phyloP scores from a whole-genome alignment of 2,797 vertebrate species.

The Falco naumanni region DNA sequence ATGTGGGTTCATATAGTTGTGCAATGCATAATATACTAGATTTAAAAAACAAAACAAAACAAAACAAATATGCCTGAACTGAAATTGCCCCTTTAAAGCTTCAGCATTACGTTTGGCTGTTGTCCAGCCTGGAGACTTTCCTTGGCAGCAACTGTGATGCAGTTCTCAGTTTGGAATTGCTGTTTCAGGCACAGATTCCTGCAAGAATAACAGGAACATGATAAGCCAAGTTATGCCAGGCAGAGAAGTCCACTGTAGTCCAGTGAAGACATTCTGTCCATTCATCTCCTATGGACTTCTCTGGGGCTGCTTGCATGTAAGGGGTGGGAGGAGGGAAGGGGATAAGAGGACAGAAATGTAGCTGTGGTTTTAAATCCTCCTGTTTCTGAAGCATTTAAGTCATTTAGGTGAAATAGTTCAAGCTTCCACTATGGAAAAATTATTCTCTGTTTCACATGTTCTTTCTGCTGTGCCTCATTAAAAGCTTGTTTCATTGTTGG shows the following conservation, averaged over 20 bases:
- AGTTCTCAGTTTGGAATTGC: constrained; percentile 31
- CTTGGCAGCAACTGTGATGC: not conserved
- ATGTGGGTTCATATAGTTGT: not conserved
- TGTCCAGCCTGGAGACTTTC: constrained; percentile 36
- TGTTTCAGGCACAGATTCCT: not conserved
- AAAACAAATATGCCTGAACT: not conserved
- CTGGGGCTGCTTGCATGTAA: not conserved
- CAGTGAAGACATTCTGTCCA: not conserved
- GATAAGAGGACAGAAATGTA: not conserved
- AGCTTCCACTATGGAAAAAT: not conserved
- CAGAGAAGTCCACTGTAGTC: not conserved
- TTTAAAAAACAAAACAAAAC: not conserved
- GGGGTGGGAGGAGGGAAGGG: not conserved
- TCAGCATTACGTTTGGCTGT: not conserved
- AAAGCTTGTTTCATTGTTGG: constrained; percentile 5
- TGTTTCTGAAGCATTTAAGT: not conserved
- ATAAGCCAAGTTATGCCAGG: constrained; percentile 5
- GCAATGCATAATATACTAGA: not conserved
- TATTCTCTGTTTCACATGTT: not conserved
- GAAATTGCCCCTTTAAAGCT: constrained; percentile 15
- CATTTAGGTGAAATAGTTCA: not conserved
- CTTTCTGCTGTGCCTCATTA: not conserved
- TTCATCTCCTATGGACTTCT: not conserved
- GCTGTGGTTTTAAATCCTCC: not conserved
- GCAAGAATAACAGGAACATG: constrained; percentile 14